phyloP scores from a whole-genome alignment of 2,797 vertebrate genomes.

The Channallabes apus region DNA sequence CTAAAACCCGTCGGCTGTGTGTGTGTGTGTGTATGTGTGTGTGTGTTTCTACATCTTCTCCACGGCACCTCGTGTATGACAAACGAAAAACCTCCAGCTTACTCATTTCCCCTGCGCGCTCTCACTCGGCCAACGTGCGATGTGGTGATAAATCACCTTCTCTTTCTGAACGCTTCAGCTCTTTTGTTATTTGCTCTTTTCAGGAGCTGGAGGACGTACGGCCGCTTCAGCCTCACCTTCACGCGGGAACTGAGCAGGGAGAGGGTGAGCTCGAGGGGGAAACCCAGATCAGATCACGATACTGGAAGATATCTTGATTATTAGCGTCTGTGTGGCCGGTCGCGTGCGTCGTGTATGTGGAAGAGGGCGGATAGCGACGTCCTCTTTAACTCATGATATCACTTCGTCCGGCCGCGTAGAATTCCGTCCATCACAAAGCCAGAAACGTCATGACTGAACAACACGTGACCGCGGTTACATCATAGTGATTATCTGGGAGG shows the following conservation, averaged over 20 bases:
- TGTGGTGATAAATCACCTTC: background rate
- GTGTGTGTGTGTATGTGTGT: too few species aligned
- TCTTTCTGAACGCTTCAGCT: background rate
- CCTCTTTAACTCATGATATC: background rate
- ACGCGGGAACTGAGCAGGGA: background rate
- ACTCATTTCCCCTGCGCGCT: constrained; percentile 9
- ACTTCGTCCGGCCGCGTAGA: too few species aligned
- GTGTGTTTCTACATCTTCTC: background rate
- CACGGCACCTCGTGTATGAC: background rate
- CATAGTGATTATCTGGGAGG: too few species aligned
- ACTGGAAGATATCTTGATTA: too few species aligned
- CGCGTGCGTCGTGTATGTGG: background rate
- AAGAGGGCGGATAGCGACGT: background rate
- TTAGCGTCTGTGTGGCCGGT: too few species aligned
- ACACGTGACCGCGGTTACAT: too few species aligned
- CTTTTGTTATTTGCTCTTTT: background rate
- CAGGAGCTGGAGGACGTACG: background rate
- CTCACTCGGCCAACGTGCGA: background rate
- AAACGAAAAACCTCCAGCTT: constrained; percentile 20
- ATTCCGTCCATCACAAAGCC: too few species aligned
- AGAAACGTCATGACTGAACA: too few species aligned
- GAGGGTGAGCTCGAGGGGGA: too few species aligned
- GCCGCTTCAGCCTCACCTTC: background rate
- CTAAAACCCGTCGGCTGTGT: background rate
- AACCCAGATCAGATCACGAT: too few species aligned